Percentiles rank a stretch among this genome's conserved stretches.
phyloP scores from a whole-genome alignment of 1,140 invertebrate species.

The Zaprionus nigranus region DNA sequence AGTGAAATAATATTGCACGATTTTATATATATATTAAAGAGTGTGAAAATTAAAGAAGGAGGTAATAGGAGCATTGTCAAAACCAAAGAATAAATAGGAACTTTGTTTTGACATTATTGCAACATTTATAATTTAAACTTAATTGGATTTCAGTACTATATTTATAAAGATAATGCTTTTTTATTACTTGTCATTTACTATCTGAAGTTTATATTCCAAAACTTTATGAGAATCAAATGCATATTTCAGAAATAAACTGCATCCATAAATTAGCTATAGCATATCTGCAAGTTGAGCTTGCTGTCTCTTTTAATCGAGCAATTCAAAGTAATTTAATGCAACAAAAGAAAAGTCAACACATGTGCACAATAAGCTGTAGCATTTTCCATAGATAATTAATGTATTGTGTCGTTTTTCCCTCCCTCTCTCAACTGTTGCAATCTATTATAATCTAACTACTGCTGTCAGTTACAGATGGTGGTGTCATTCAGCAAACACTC shows the following conservation, averaged over 20 bases:
- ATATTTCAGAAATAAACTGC: not conserved
- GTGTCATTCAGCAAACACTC: slow-evolving; percentile 64
- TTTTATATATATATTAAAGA: not conserved
- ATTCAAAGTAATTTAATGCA: slow-evolving; percentile 18
- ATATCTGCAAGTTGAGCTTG: slow-evolving; percentile 9
- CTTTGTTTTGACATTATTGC: not conserved
- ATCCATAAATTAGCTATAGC: not conserved
- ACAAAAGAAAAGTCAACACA: not conserved
- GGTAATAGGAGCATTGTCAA: too few species aligned
- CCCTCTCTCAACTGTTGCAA: slow-evolving; percentile 33
- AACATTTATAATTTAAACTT: not conserved
- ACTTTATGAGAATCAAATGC: not conserved
- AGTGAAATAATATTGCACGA: too few species aligned
- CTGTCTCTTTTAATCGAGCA: slow-evolving; percentile 14
- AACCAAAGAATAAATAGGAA: too few species aligned
- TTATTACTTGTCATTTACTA: not conserved
- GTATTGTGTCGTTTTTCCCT: slow-evolving; percentile 21
- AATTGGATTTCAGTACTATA: not conserved
- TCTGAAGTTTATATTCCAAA: not conserved
- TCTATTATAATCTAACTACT: slow-evolving; percentile 67
- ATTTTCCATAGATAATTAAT: slow-evolving; percentile 20
- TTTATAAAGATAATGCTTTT: not conserved
- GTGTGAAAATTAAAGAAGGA: too few species aligned
- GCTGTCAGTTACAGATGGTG: slow-evolving; percentile 62
- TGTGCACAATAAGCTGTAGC: slow-evolving; percentile 12